Percentiles rank a stretch among this genome's conserved stretches.
Evolutionary conservation across 2,113 vertebrate species (phyloP).

Genomic region (Coreoperca whiteheadi): DNA sequence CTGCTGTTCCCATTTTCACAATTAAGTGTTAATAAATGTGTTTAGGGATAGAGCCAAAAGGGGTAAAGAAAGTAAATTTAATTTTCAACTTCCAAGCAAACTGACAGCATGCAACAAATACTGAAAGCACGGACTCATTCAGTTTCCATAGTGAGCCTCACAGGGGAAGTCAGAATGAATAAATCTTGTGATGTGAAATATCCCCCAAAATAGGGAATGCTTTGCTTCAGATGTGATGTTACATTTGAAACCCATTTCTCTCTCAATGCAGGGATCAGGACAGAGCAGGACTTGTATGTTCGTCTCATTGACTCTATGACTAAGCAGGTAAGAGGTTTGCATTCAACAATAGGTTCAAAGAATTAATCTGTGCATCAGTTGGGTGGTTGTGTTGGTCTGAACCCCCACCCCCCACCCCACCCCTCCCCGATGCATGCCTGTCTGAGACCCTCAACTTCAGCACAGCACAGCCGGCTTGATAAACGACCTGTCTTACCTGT

Average conservation of each 20-base stretch:
- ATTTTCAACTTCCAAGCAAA: not conserved
- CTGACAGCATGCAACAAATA: conserved; percentile 29
- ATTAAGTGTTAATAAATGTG: conserved; percentile 16
- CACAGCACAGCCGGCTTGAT: conserved; percentile 75
- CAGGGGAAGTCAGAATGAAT: conserved; percentile 45
- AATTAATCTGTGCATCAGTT: conserved; percentile 23
- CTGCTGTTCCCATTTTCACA: conserved; percentile 20
- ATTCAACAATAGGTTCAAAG: conserved; percentile 21
- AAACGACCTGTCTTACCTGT: conserved; percentile 84
- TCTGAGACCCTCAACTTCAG: conserved; percentile 83
- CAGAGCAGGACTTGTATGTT: conserved; percentile 96
- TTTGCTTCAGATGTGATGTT: conserved; percentile 25
- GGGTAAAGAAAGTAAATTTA: not conserved
- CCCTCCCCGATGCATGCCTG: conserved; percentile 55
- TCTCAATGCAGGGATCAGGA: conserved; percentile 89
- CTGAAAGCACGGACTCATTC: conserved; percentile 40
- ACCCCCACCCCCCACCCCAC: not conserved
- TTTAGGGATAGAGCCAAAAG: conserved; percentile 13
- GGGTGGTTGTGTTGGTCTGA: conserved; percentile 41
- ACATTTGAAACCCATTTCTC: conserved; percentile 22
- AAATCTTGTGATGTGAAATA: conserved; percentile 14
- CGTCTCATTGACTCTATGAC: conserved; percentile 98
- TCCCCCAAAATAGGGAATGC: conserved; percentile 11
- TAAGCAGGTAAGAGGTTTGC: conserved; percentile 89
- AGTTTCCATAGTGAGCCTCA: conserved; percentile 29